Percentiles rank a stretch among this genome's conserved stretches.
Conservation (phyloP, 2,113 vertebrate genomes). For the Edolisoma coerulescens region DNA sequence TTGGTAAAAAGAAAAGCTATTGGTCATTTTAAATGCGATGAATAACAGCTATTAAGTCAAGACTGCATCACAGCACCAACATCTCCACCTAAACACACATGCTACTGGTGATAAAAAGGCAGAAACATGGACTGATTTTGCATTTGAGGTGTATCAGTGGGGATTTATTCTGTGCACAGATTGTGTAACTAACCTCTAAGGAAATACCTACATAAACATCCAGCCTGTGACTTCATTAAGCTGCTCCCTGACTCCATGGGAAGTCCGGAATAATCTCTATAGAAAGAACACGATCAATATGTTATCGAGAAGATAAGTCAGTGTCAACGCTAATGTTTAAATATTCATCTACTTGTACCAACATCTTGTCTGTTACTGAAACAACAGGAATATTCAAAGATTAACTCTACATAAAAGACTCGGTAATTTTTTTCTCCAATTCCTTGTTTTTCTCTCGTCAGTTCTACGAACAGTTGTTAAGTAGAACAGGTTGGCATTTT, state of each 20-base stretch:
- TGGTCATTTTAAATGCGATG: background rate
- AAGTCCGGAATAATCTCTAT: slow-evolving; percentile 42
- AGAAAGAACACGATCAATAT: slow-evolving; percentile 47
- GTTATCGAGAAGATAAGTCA: slow-evolving; percentile 57
- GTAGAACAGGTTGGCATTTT: slow-evolving; percentile 68
- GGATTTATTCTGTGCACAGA: background rate
- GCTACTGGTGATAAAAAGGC: background rate
- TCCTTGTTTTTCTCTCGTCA: slow-evolving; percentile 61
- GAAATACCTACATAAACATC: background rate
- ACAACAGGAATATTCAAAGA: slow-evolving; percentile 68
- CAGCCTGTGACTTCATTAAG: slow-evolving; percentile 31
- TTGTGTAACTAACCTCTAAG: background rate
- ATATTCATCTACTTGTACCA: slow-evolving; percentile 60
- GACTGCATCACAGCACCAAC: background rate
- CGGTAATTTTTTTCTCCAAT: slow-evolving; percentile 50
- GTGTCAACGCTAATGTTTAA: slow-evolving; percentile 65
- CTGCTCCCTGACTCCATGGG: slow-evolving; percentile 25
- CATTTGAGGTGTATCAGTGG: background rate
- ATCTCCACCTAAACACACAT: background rate
- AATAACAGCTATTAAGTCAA: background rate
- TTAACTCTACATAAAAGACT: slow-evolving; percentile 61
- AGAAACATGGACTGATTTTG: background rate
- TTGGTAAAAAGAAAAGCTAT: background rate
- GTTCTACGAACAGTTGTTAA: slow-evolving; percentile 63
- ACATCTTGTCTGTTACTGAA: slow-evolving; percentile 61